phyloP scores from a whole-genome alignment of 1,140 invertebrate genomes.

The Trialeurodes vaporariorum region DNA sequence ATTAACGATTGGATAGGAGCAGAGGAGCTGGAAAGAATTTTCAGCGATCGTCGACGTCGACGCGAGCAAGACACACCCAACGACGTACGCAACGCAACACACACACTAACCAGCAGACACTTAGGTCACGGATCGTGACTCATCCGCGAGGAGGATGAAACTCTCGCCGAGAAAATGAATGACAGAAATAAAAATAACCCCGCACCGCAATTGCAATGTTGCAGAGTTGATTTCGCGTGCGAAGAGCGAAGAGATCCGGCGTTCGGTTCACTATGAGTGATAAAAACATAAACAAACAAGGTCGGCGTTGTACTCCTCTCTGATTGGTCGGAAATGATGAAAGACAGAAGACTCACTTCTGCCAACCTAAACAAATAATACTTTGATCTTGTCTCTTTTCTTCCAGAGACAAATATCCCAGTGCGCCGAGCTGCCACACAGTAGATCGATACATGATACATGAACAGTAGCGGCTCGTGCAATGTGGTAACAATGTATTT shows the following conservation, averaged over 20 bases:
- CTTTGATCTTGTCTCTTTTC: too few relatives aligned
- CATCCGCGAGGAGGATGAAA: not conserved
- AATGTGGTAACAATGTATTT: too few relatives aligned
- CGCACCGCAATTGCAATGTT: not conserved
- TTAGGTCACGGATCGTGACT: not conserved
- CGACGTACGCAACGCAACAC: too few relatives aligned
- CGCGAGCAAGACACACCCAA: not conserved
- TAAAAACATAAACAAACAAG: constrained; percentile 1
- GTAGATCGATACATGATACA: too few relatives aligned
- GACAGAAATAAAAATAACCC: not conserved
- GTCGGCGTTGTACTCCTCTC: not conserved
- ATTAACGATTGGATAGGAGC: too few relatives aligned
- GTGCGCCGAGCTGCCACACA: too few relatives aligned
- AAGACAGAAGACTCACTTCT: too few relatives aligned
- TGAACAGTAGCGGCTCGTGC: too few relatives aligned
- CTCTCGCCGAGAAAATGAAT: not conserved
- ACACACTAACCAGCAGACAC: not conserved
- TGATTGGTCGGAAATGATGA: not conserved
- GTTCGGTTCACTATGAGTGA: not conserved
- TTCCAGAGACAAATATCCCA: too few relatives aligned
- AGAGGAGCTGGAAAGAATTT: not conserved
- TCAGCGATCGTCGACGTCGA: not conserved
- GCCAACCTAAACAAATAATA: too few relatives aligned
- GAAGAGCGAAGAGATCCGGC: too few relatives aligned
- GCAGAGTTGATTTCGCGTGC: not conserved